Evolutionary conservation across 1,140 invertebrate genomes (phyloP), one percentile per base, ranked within the genome.

Genomic region (Brachionus koreanus): DNA sequence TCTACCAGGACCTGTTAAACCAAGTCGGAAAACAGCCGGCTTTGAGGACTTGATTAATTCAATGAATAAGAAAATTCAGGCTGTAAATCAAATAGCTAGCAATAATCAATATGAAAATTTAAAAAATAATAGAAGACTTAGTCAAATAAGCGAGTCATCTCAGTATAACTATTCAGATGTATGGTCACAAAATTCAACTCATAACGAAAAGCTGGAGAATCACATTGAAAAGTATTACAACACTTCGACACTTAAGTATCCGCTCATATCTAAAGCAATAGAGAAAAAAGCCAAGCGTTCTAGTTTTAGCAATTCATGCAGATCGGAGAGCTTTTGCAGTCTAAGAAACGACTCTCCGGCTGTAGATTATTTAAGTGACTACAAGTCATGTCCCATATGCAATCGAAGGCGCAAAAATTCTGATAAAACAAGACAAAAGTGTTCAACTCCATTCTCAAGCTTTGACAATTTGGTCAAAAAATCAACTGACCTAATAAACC

Each of bases 141-240:
- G 65, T 4, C 16, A 69, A 39, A n/a, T 13, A 13, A 35, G 33
- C 63, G 4, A 35, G 10, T 35, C 13, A 35, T 29, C 29, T 9
- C n/a, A 67, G 63, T 67, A 29, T n/a, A 67, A 33, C 9, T 67
- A 63, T 23, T 65, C n/a, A 33, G 29, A 33, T 33, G 25, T 65
- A 6, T 57, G 16, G n/a, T 57, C 49, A 9, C 16, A 57, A 19
- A 57, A 19, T 19, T 57, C 49, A 19, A 0, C 25, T 12, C 65
- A 69, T 23, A 39, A 69, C 16, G 35, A 69, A 69, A 37, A 37
- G 19, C 10, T 69, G 2, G 65, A 69, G 16, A 16, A 23, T 39
- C 65, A 69, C 37, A 69, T 69, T 12, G 65, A 69, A 69, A 69
- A 69, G 65, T 69, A 69, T 69, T 69, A 69, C 37, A 69, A 69